These are phyloP conservation scores for Corydoras maculifer DNA, from an alignment of 2,113 vertebrate genomes.

Conservation along the genomic window DNA sequence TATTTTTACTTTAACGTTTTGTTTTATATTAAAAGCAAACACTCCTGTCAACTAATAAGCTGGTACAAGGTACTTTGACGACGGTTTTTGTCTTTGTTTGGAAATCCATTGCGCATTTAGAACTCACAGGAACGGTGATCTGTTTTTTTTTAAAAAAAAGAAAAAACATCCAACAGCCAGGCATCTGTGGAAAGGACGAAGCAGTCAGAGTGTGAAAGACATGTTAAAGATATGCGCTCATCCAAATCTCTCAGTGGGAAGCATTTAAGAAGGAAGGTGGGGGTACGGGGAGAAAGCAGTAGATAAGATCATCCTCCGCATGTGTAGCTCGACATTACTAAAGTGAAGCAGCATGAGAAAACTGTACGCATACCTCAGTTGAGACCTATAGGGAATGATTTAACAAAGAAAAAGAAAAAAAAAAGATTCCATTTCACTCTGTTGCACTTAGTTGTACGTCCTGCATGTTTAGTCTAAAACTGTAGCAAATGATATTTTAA, in stretches of 20 bases:
- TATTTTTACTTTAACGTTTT: constrained; percentile 64
- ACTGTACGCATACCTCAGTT: constrained; percentile 91
- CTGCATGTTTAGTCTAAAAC: constrained; percentile 96
- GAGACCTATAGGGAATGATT: constrained; percentile 92
- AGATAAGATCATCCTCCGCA: constrained; percentile 91
- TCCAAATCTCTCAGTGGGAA: constrained; percentile 70
- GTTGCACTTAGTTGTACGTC: constrained; percentile 92
- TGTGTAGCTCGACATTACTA: constrained; percentile 93
- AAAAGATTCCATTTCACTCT: constrained; percentile 84
- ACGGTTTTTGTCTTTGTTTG: constrained; percentile 64
- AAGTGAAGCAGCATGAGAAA: constrained; percentile 95
- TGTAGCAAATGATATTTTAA: constrained; percentile 69
- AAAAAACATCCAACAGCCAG: constrained; percentile 62
- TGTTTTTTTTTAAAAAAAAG: constrained; percentile 69
- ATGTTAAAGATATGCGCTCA: constrained; percentile 71
- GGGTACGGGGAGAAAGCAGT: constrained; percentile 71
- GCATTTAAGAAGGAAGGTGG: constrained; percentile 37
- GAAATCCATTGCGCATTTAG: constrained; percentile 62
- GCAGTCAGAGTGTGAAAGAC: constrained; percentile 53
- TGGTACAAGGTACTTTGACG: constrained; percentile 80
- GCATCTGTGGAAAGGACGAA: constrained; percentile 79
- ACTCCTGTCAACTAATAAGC: constrained; percentile 84
- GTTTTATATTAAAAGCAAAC: constrained; percentile 75
- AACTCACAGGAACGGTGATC: constrained; percentile 46
- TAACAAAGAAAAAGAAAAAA: constrained; percentile 68